These are phyloP conservation scores for Phodopus roborovskii DNA, from an alignment of 2,113 vertebrate species.

Conservation along the genomic window DNA sequence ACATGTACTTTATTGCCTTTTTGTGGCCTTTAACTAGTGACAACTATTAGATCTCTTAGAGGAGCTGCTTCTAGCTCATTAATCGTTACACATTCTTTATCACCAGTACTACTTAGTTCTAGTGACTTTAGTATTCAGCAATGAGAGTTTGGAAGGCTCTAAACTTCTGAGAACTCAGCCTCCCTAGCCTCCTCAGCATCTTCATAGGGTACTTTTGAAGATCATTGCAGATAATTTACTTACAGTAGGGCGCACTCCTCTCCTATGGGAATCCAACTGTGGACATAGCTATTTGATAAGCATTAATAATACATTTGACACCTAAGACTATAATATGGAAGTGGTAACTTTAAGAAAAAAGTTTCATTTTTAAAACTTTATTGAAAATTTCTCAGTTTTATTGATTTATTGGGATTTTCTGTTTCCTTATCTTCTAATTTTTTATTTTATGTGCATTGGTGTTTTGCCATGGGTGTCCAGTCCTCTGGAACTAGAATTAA, in stretches of 20 bases:
- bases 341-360: not conserved
- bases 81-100: conserved; percentile 60
- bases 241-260: not conserved
- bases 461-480: no score
- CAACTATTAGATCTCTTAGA: conserved; percentile 63
- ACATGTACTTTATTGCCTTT: conserved; percentile 19
- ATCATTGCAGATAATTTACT: conserved; percentile 4
- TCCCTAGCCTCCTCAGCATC: not conserved
- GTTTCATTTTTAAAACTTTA: no score
- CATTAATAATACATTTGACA: not conserved
- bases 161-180: not conserved
- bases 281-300: not conserved
- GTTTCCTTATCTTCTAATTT: no score
- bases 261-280: not conserved
- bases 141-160: conserved; percentile 53
- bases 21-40: conserved; percentile 52
- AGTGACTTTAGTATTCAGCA: conserved; percentile 54
- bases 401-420: no score
- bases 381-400: no score
- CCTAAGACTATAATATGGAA: not conserved
- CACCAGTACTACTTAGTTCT: conserved; percentile 49
- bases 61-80: conserved; percentile 60
- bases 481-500: no score
- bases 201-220: conserved; percentile 32
- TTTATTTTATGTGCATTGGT: no score